These are phyloP conservation scores for Musca vetustissima DNA, from an alignment of 1,140 invertebrate species.

Conservation along the genomic window DNA sequence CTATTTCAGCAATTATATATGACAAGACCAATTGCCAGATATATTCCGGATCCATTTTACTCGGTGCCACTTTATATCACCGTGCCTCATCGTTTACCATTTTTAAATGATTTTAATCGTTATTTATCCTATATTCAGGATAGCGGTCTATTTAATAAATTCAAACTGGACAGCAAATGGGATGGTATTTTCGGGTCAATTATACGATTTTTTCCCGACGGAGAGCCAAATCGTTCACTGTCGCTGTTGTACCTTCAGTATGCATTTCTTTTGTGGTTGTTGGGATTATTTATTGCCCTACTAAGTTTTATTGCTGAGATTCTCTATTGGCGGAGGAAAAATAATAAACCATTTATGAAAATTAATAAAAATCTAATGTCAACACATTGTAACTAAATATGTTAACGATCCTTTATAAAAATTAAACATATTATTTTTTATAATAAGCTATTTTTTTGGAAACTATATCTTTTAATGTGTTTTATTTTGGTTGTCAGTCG, in stretches of 20 bases:
- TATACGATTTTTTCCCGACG: not conserved
- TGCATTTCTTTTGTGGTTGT: not conserved
- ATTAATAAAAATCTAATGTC: too few relatives aligned
- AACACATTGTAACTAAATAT: too few relatives aligned
- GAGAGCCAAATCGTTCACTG: not conserved
- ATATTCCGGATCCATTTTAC: not conserved
- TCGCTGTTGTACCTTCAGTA: not conserved
- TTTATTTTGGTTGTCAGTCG: too few relatives aligned
- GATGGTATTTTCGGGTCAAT: not conserved
- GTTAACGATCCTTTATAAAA: too few relatives aligned
- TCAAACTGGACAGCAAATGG: not conserved
- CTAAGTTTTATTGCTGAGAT: too few relatives aligned
- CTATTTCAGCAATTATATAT: slow-evolving; percentile 1
- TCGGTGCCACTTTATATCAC: not conserved
- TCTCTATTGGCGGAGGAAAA: too few relatives aligned
- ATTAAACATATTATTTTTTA: too few relatives aligned
- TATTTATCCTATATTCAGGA: not conserved
- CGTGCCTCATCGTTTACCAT: not conserved
- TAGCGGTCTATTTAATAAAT: not conserved
- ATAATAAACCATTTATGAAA: too few relatives aligned
- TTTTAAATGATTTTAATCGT: not conserved
- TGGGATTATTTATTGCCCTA: too few relatives aligned
- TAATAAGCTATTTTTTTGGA: too few relatives aligned
- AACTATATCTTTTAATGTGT: too few relatives aligned
- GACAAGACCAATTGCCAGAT: not conserved